A percentile compares a stretch with the other conserved stretches of the same genome.
These are phyloP conservation scores for Cetonia aurata DNA, from an alignment of 2,888 invertebrate species.

Conservation along the genomic window DNA sequence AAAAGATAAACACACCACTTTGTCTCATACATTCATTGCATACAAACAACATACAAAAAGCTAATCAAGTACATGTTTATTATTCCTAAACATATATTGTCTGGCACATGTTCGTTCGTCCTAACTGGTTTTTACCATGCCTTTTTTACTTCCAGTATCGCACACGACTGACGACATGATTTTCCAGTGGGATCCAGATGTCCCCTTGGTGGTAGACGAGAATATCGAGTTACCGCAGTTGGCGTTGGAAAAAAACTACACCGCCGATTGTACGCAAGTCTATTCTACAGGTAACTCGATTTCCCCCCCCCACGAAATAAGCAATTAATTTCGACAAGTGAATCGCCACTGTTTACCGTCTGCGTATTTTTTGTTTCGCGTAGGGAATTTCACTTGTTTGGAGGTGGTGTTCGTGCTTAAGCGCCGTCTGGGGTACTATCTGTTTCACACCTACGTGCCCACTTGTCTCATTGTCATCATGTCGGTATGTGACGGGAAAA, in stretches of 20 bases:
- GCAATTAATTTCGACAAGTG: not conserved
- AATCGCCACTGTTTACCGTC: too few species aligned
- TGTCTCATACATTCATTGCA: too few species aligned
- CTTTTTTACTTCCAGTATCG: constrained; percentile 75
- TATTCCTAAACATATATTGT: not conserved
- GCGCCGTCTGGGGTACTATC: constrained; percentile 89
- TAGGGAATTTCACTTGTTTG: constrained; percentile 92
- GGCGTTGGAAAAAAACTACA: constrained; percentile 85
- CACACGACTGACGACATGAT: constrained; percentile 95
- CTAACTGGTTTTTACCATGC: not conserved
- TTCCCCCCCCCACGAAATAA: constrained; percentile 3
- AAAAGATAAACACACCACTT: too few species aligned
- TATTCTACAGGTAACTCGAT: constrained; percentile 82
- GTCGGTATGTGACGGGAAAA: constrained; percentile 75
- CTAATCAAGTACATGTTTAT: not conserved
- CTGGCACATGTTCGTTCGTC: not conserved
- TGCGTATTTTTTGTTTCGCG: constrained; percentile 67
- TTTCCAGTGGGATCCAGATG: constrained; percentile 93
- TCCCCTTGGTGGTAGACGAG: constrained; percentile 89
- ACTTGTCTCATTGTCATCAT: constrained; percentile 95
- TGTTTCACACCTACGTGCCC: constrained; percentile 94
- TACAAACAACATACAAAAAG: not conserved
- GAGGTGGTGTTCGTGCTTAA: constrained; percentile 92
- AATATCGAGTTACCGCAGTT: constrained; percentile 93
- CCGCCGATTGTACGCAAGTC: constrained; percentile 92